Evolutionary conservation across 2,888 invertebrate species (phyloP), one percentile per base, ranked within the genome.

Genomic region (Acrobasis consociella): DNA sequence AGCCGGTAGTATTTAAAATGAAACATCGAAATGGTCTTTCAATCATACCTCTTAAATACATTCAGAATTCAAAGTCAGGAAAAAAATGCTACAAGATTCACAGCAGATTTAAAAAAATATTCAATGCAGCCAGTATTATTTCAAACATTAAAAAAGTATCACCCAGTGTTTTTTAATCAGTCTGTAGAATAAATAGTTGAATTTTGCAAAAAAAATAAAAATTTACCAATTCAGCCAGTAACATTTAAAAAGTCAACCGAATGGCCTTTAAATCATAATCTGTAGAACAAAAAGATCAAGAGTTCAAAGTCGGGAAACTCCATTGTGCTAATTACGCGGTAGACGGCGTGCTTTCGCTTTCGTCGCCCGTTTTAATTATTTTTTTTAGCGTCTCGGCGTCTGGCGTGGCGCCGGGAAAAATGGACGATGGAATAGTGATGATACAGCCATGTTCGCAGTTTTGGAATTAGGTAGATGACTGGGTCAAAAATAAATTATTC

Each of bases 281-380:
- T 78, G 76, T 85, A 83, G 84, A 87, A 84, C 81, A 85, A 82
- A 85, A 82, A 83, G 83, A 86, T 87, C 85, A 80, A 83, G 89
- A 89, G 91, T 91, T 92, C 92, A 92, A 92, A 92, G 92, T 91
- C 92, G 83, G 91, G 90, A 87, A 89, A 89, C 85, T 89, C 91
- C 91, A 91, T 91, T 91, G 91, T 91, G 83, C 91, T 92, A 92
- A 92, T 92, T 92, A 91, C 92, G 91, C 83, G 88, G 88, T 88
- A 91, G 92, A 91, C 91, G 90, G 91, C 91, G 90, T 76, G 91
- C 91, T 92, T 90, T 91, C 91, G 80, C 91, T 91, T 85, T 92
- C 91, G 89, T 75, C 87, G 90, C 85, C 82, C 85, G 88, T 90
- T 91, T 92, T 91, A 91, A 92, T 91, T 92, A 88, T 91, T 92